These are phyloP conservation scores for Burhinus bistriatus DNA, from an alignment of 2,113 vertebrate genomes.

Conservation along the genomic window DNA sequence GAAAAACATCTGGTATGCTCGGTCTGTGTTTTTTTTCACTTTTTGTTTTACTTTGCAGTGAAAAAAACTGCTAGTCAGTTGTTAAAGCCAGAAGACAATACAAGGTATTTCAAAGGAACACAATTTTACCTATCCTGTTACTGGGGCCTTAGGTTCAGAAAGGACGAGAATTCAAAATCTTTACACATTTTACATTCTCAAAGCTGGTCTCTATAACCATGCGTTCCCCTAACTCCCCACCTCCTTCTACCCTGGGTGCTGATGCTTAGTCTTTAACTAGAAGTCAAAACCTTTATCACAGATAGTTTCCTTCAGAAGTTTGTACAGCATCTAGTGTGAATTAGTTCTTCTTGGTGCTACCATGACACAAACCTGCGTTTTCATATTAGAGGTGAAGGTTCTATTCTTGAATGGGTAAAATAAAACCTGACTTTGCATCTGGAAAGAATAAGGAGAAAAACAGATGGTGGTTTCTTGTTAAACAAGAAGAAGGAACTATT, in stretches of 20 bases:
- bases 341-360: neutral
- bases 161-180: neutral
- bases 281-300: neutral
- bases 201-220: neutral
- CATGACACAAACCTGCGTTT: neutral
- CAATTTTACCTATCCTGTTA: neutral
- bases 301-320: neutral
- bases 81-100: neutral
- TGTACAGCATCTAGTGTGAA: neutral
- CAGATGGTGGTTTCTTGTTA: neutral
- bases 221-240: neutral
- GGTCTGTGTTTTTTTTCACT: neutral
- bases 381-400: neutral
- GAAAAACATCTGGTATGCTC: neutral
- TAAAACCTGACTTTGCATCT: neutral
- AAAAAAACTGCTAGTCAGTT: neutral
- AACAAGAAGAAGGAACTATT: neutral
- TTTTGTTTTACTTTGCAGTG: neutral
- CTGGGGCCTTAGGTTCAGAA: neutral
- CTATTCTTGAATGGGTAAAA: neutral
- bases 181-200: neutral
- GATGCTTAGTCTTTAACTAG: neutral
- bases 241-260: neutral
- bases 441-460: neutral
- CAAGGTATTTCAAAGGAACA: neutral